phyloP scores from a whole-genome alignment of 2,113 vertebrate species.

The Macrotis lagotis region DNA sequence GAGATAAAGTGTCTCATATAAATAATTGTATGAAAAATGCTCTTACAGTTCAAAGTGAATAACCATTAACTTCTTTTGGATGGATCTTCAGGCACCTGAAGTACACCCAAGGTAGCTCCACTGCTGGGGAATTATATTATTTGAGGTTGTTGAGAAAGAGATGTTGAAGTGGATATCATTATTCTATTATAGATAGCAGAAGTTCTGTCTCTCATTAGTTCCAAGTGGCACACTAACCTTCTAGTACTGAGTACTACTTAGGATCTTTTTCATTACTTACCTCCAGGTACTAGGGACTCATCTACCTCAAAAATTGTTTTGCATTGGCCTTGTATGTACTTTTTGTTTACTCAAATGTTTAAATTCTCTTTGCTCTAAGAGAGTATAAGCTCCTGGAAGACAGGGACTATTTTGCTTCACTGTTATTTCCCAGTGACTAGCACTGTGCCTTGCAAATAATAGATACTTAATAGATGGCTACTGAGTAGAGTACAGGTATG shows the following conservation, averaged over 20 bases:
- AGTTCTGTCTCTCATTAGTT: not conserved
- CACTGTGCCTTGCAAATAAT: not conserved
- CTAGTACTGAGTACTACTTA: not conserved
- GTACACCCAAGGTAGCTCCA: constrained; percentile 7
- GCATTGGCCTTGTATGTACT: not conserved
- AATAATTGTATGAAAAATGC: constrained; percentile 48
- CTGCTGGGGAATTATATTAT: constrained; percentile 59
- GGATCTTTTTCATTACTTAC: not conserved
- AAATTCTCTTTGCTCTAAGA: not conserved
- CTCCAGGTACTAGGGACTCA: not conserved
- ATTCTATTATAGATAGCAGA: constrained; percentile 14
- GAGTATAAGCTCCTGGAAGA: not conserved
- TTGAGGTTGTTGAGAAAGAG: constrained; percentile 52
- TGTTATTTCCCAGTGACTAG: not conserved
- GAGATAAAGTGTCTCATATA: constrained; percentile 35
- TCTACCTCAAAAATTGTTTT: not conserved
- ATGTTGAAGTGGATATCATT: constrained; percentile 41
- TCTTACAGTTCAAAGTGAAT: constrained; percentile 26
- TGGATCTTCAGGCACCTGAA: constrained; percentile 60
- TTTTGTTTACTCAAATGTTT: not conserved
- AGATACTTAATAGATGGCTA: not conserved
- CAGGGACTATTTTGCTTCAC: not conserved
- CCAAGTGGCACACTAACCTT: not conserved
- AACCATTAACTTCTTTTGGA: constrained; percentile 51
- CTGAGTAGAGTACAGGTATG: not conserved